Conservation (phyloP, 2,888 invertebrate genomes). For the Polia nebulosa region DNA sequence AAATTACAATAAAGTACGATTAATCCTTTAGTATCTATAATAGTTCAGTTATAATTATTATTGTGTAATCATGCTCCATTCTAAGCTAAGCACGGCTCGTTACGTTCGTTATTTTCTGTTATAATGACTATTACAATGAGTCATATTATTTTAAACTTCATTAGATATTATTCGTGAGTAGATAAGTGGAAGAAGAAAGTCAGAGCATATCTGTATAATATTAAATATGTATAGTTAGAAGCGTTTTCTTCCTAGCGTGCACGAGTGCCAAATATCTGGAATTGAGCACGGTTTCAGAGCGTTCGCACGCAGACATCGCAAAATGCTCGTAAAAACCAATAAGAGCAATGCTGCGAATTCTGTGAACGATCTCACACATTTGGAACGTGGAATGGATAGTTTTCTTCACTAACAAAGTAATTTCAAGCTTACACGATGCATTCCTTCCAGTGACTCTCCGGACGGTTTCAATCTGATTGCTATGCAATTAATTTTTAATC, state of each 20-base stretch:
- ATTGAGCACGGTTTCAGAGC: conserved; percentile 66
- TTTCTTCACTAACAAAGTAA: conserved; percentile 14
- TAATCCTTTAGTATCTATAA: conserved; percentile 34
- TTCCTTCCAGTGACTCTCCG: conserved; percentile 41
- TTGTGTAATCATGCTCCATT: conserved; percentile 71
- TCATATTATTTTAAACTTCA: conserved; percentile 54
- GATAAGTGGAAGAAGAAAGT: conserved; percentile 65
- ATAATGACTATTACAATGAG: conserved; percentile 56
- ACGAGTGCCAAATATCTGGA: conserved; percentile 77
- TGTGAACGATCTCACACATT: conserved; percentile 58
- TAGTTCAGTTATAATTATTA: conserved; percentile 42
- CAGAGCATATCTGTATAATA: conserved; percentile 67
- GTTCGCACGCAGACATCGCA: conserved; percentile 64
- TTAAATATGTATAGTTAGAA: conserved; percentile 51
- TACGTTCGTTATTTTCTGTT: conserved; percentile 51
- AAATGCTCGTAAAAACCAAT: conserved; percentile 47
- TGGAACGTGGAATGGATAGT: conserved; percentile 62
- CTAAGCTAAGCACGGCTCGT: conserved; percentile 70
- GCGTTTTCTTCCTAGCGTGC: conserved; percentile 78
- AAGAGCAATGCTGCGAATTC: conserved; percentile 49
- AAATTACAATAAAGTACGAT: conserved; percentile 13
- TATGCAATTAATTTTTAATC: conserved; percentile 61
- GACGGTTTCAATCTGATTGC: conserved; percentile 47
- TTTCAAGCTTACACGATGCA: conserved; percentile 37
- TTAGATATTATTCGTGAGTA: conserved; percentile 57